Evolutionary conservation across 2,113 vertebrate species (phyloP).

Genomic region (Tauraco erythrolophus): DNA sequence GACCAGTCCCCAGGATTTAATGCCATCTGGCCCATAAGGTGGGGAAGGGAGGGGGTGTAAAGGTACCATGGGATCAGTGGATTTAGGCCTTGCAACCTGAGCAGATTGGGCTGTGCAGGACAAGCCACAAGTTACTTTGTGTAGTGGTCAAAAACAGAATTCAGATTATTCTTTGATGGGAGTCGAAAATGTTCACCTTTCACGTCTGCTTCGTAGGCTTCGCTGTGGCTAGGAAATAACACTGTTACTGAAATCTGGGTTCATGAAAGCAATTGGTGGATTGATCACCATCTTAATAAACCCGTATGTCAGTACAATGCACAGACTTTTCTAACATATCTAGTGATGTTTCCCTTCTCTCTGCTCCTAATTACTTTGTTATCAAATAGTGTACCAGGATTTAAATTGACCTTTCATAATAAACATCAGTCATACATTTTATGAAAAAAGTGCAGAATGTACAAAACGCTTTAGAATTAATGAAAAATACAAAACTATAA

Average conservation of each 20-base stretch:
- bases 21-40: slow-evolving; percentile 50
- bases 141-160: not conserved
- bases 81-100: not conserved
- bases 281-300: not conserved
- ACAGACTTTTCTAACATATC: not conserved
- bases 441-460: not conserved
- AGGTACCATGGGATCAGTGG: not conserved
- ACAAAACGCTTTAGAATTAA: not conserved
- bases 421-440: fast-evolving
- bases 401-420: not conserved
- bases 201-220: fast-evolving
- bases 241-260: not conserved
- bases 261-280: not conserved
- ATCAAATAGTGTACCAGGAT: not conserved
- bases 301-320: not conserved
- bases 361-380: not conserved
- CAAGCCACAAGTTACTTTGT: not conserved
- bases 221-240: not conserved
- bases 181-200: not conserved
- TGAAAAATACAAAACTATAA: not conserved
- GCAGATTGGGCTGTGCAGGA: slow-evolving; percentile 55
- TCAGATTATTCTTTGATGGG: not conserved
- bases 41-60: slow-evolving; percentile 25
- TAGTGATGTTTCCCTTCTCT: not conserved
- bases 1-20: slow-evolving; percentile 14